Base-by-base conservation (phyloP, 2,113 vertebrate genomes). In the Sitta europaea region DNA sequence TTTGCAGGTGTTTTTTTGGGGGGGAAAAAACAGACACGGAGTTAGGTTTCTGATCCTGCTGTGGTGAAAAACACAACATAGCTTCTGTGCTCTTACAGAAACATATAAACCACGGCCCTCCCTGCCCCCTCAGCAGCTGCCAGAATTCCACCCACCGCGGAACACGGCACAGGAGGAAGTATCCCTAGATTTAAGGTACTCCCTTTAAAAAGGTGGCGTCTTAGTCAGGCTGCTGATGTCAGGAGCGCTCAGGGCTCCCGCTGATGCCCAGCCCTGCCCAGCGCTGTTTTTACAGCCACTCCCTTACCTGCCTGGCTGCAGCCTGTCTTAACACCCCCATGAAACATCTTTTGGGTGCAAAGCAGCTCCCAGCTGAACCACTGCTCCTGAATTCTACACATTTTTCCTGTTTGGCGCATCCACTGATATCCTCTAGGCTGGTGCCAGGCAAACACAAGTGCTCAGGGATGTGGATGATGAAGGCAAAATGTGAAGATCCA, bases 191-290 rank as follows among this genome's bases (percentile, higher is more conserved):
- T 74, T 51, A 25, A 91, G 43, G 57, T 8, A 74, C 70, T 81
- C 28, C 68, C 80, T 66, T 86, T 14, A 42, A 27, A 43, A 81
- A 84, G 51, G 29, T 33, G 70, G 40, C 27, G n/a, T 29, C 66
- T 91, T 91, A 91, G 76, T 92, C 86, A 95, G 80, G 51, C 61
- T 23, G 83, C 76, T 94, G 76, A 89, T 76, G 87, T 82, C 84
- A 87, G 80, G 63, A 89, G n/a, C 70, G 76, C 76, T 50, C 83
- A 9, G 68, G 51, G 20, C 68, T 53, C 63, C 25, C 1, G 14
- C 51, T 24, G 73, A 36, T 94, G 84, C 90, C 93, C 73, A 85
- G 1, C 90, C 95, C 95, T 87, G 51, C 76, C 68, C 91, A 79
- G 67, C 6, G 4, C 82, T 66, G 40, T 7, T 86, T 75, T 38